Evolutionary conservation across 2,113 vertebrate species (phyloP), one percentile per base, ranked within the genome.

Genomic region (Megaceryle torquata): DNA sequence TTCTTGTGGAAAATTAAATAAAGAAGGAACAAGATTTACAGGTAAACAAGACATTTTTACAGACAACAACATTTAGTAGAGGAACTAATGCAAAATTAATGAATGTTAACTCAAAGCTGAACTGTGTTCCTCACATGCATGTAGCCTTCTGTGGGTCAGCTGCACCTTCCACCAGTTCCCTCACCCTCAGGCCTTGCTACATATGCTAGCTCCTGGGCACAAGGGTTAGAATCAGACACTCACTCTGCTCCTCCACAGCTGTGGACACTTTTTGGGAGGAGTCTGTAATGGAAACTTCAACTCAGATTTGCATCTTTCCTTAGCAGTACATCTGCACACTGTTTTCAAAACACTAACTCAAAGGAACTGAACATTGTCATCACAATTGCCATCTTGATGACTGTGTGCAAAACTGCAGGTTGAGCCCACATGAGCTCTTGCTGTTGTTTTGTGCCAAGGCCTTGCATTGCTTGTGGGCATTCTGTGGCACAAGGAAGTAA

Each of bases 221-320:
- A 59, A 41, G 6, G 4, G 4, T 43, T 76, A 79, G 17, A 77
- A 60, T 6, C 22, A 64, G 35, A 44, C 3, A 6, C 5, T 33
- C 3, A 6, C 5, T 35, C 7, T 13, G 39, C 25, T 41, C 31
- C 9, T 8, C 4, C 4, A 39, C 5, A 56, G 15, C 9, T 3
- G 2, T 2, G 6, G 8, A 1, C 33, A 2, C 12, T 29, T 76
- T 33, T 31, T 7, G 8, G 12, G 31, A 83, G 13, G 43, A 43
- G 13, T 20, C 11, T 41, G 10, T 8, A 44, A 31, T 19, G 24
- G 25, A 81, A 67, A 54, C 75, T 51, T 60, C 12, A 24, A 20
- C 19, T 88, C 16, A 37, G 5, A 43, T 53, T 84, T 7, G 0
- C 6, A 6, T 16, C 13, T 75, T 82, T 80, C 29, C 17, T 88